Percentiles rank a stretch among this genome's conserved stretches.
phyloP scores from a whole-genome alignment of 2,797 vertebrate species.

The Clarias laeviceps region DNA sequence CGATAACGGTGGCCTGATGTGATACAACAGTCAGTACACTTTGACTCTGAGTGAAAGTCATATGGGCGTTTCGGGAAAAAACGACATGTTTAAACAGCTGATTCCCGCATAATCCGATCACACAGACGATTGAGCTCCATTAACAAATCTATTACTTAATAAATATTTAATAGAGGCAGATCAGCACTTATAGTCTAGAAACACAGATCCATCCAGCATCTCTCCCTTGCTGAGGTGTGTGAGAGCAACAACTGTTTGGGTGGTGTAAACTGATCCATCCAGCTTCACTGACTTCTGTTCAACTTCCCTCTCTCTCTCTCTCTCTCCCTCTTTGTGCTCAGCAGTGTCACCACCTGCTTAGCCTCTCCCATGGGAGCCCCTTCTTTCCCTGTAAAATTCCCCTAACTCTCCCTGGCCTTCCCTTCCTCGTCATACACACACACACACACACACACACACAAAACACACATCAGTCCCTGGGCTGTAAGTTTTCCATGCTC shows the following conservation, averaged over 20 bases:
- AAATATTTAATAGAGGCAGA: slow-evolving; percentile 50
- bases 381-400: slow-evolving; percentile 50
- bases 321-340: slow-evolving; percentile 18
- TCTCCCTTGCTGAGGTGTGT: slow-evolving; percentile 32
- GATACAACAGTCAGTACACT: not conserved
- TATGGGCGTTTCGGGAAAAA: not conserved
- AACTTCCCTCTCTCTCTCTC: slow-evolving; percentile 45
- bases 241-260: slow-evolving; percentile 45
- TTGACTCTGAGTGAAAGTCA: not conserved
- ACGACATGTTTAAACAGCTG: slow-evolving; percentile 11
- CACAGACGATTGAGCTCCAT: slow-evolving; percentile 41
- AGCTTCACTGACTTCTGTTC: slow-evolving; percentile 61
- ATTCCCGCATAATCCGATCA: slow-evolving; percentile 28
- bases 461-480: slow-evolving; percentile 35
- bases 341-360: slow-evolving; percentile 52
- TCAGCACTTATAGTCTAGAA: slow-evolving; percentile 25
- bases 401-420: slow-evolving; percentile 39
- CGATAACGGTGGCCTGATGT: not conserved
- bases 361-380: slow-evolving; percentile 45
- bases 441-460: slow-evolving; percentile 18
- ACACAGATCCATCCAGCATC: slow-evolving; percentile 14
- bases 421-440: not conserved
- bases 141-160: slow-evolving; percentile 48
- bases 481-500: slow-evolving; percentile 43
- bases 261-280: slow-evolving; percentile 57